A percentile compares a stretch with the other conserved stretches of the same genome.
Evolutionary conservation across 2,888 invertebrate genomes (phyloP).

Genomic region (Labia minor): DNA sequence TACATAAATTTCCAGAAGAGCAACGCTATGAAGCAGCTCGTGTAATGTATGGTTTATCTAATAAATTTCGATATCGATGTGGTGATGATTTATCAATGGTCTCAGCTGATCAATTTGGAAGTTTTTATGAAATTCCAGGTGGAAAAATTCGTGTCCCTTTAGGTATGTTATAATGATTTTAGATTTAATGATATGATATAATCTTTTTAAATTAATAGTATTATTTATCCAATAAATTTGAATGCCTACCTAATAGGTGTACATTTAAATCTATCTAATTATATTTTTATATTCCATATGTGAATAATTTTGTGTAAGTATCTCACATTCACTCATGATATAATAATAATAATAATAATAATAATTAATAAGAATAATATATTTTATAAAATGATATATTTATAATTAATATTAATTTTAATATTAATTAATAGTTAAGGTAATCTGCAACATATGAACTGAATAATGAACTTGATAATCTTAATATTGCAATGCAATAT

Average conservation of each 20-base stretch:
- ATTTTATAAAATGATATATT: no score
- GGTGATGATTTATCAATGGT: slow-evolving; percentile 62
- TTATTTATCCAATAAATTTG: neutral
- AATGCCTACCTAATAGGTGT: neutral
- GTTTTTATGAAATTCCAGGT: slow-evolving; percentile 54
- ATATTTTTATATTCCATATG: neutral
- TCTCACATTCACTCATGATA: neutral
- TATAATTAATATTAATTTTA: no score
- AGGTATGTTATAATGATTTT: slow-evolving; percentile 29
- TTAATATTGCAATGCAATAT: no score
- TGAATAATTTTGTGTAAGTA: neutral
- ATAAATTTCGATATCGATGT: slow-evolving; percentile 49
- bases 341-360: no score
- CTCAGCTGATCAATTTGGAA: slow-evolving; percentile 63
- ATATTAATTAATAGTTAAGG: no score
- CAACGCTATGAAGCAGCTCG: slow-evolving; percentile 49
- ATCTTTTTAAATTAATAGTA: neutral
- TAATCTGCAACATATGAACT: no score
- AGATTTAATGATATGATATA: neutral
- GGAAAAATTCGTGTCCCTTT: slow-evolving; percentile 52
- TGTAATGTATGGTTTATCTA: slow-evolving; percentile 56
- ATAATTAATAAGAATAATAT: no score
- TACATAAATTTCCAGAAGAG: slow-evolving; percentile 21
- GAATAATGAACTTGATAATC: no score
- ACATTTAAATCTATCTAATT: neutral